These are phyloP conservation scores for fruit fly (Drosophila melanogaster) DNA, from an alignment of 1,140 invertebrate genomes.

Conservation along the genomic window DNA sequence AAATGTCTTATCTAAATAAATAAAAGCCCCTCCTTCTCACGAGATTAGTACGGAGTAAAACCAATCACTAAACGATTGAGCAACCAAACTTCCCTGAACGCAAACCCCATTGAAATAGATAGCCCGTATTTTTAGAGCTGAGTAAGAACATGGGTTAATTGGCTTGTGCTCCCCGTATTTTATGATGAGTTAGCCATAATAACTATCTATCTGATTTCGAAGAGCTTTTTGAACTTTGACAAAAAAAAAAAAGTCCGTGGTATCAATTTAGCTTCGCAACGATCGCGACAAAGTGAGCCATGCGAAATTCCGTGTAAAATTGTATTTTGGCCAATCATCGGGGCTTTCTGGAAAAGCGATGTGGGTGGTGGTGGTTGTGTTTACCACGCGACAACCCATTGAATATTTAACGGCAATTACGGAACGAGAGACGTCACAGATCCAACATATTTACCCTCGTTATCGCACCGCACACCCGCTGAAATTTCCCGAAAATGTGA, in stretches of 20 bases:
- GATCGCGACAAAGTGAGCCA: constrained; percentile 18
- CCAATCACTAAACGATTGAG: not conserved
- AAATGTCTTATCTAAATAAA: not conserved
- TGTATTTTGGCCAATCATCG: constrained; percentile 10
- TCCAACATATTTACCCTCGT: constrained; percentile 3
- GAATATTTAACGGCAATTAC: constrained; percentile 1
- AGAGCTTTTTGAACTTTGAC: constrained; percentile 21
- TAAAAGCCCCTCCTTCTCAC: not conserved
- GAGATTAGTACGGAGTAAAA: constrained; percentile 1
- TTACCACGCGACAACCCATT: constrained; percentile 37
- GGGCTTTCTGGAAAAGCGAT: constrained; percentile 2
- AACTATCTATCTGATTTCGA: not conserved
- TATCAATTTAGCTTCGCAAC: constrained; percentile 23
- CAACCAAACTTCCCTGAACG: not conserved
- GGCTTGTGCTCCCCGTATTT: constrained; percentile 17
- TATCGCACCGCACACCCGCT: constrained; percentile 20
- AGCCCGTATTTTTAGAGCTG: constrained; percentile 39
- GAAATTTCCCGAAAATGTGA: constrained; percentile 58
- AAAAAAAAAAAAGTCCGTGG: constrained; percentile 3
- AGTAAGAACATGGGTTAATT: constrained; percentile 41
- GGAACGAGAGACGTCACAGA: constrained; percentile 33
- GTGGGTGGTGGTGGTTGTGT: too few species aligned
- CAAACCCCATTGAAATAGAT: constrained; percentile 3
- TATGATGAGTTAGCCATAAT: constrained; percentile 12
- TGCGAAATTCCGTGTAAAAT: constrained; percentile 34